Base-by-base conservation (phyloP, 1,140 invertebrate genomes). In the Drosophila lini region DNA sequence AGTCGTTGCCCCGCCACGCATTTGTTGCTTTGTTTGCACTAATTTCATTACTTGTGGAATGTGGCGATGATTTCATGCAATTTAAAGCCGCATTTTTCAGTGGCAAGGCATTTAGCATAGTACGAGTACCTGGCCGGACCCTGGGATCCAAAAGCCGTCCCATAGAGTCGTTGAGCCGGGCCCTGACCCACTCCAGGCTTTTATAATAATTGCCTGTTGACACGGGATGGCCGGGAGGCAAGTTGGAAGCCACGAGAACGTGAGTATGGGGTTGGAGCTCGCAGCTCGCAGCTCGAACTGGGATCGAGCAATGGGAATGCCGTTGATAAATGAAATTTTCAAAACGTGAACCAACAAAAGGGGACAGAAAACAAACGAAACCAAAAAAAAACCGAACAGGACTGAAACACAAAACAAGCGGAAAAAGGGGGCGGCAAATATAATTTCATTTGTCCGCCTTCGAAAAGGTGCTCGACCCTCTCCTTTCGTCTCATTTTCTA, bases 151-250 rank as follows among this genome's bases (percentile, higher is more conserved):
- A 19, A 22, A 34, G 52, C 10, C 62, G 13, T 38, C 52, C 52
- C 34, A 55, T 48, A 42, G 65, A 38, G 42, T 25, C 40, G 57
- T 31, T 16, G 59, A 44, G 44, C 64, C 13, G 44, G 19, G 31
- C 38, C 50, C 68, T 16, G 25, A 16, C 65, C 55, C 76, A 62
- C 68, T 67, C 75, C 69, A 62, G 67, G 88, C 86, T 88, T 90
- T 90, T 83, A 91, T 80, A 78, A 79, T 90, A 91, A 91, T 91
- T 91, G 88, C 88, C 80, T 91, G 88, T 91, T 91, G 88, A 91
- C 88, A 91, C 88, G 88, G 88, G 88, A 91, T 69, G 70, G 76
- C 75, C 62, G 53, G 42, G 62, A 57, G 75, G 50, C 62, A 48
- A 34, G 76, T 50, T 64, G 40, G 70, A 40, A 61, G 44, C 58